Evolutionary conservation across 2,113 vertebrate genomes (phyloP), one percentile per base, ranked within the genome.

Genomic region (Rhegmatorhina hoffmannsi): DNA sequence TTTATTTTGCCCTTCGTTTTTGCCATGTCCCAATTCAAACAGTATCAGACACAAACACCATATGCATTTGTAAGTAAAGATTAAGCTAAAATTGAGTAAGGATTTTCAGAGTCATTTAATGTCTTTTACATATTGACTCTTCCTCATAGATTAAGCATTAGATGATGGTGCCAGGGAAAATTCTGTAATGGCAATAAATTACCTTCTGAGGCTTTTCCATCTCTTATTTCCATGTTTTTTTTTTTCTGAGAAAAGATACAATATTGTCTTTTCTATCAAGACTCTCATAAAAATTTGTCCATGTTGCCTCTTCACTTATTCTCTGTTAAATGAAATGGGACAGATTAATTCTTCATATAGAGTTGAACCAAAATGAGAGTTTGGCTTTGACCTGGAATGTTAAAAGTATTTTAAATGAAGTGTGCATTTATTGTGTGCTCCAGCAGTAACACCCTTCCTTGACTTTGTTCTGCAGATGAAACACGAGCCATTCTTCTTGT

Each of bases 401-500:
- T 96, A 87, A 70, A 95, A 85, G 67, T 91, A 59, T 73, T 96
- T 90, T 89, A 93, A 95, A 91, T 95, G 38, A 92, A 92, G 92
- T 92, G 77, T 94, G 52, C 13, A 0, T 94, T 94, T 93, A 85
- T 95, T 97, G 40, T 96, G 53, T 92, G 84, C 91, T 95, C 94
- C 90, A 90, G 72, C 76, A 94, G 92, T 96, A 94, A 96, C 95
- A 95, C 68, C 96, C 87, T 91, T 97, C 88, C 96, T 95, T 97
- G 89, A 97, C 95, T 97, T 98, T 96, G 53, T 97, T 97, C 97
- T 91, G 58, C 96, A 99, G 99, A 96, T 99, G 94, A 99, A 99
- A 97, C 99, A 99, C 16, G 99, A 99, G 97, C 97, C 98, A 40
- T 98, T 99, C 97, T 99, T 99, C 78, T 96, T 98, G 55, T 99